Evolutionary conservation across 35 echinoderm and acorn worm species (phyloP).

Genomic region (Ophioderma brevispina): DNA sequence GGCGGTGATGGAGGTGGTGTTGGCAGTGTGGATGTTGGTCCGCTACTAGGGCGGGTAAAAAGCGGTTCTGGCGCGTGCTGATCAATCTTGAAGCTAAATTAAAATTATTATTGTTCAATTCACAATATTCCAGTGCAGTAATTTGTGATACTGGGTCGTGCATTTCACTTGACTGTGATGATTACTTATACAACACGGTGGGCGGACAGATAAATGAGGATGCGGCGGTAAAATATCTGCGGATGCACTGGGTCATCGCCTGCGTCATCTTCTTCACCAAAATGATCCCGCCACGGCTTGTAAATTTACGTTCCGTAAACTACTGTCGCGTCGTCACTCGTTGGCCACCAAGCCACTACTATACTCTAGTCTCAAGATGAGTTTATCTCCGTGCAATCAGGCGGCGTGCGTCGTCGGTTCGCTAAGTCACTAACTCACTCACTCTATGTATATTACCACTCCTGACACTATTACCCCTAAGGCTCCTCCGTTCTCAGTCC

Average conservation of each 20-base stretch:
- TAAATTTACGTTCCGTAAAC: too few species aligned
- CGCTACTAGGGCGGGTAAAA: neutral
- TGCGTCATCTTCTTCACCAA: neutral
- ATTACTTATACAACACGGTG: neutral
- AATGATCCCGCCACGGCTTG: too few species aligned
- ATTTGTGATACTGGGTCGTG: neutral
- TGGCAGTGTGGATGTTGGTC: neutral
- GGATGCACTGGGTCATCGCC: neutral
- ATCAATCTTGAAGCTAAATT: neutral
- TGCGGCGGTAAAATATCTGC: neutral
- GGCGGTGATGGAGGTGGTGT: neutral
- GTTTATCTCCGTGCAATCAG: too few species aligned
- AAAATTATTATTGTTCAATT: neutral
- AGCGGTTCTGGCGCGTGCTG: neutral
- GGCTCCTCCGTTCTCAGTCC: too few species aligned
- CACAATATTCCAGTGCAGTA: neutral
- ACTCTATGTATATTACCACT: too few species aligned
- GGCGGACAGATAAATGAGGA: neutral
- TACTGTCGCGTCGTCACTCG: too few species aligned
- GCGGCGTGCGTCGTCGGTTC: too few species aligned
- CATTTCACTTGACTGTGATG: neutral
- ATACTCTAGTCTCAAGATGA: too few species aligned
- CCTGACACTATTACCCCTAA: too few species aligned
- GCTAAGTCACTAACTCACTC: too few species aligned
- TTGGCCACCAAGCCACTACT: too few species aligned